phyloP scores from a whole-genome alignment of 2,888 invertebrate species.

The Acanthacorydalis orientalis region DNA sequence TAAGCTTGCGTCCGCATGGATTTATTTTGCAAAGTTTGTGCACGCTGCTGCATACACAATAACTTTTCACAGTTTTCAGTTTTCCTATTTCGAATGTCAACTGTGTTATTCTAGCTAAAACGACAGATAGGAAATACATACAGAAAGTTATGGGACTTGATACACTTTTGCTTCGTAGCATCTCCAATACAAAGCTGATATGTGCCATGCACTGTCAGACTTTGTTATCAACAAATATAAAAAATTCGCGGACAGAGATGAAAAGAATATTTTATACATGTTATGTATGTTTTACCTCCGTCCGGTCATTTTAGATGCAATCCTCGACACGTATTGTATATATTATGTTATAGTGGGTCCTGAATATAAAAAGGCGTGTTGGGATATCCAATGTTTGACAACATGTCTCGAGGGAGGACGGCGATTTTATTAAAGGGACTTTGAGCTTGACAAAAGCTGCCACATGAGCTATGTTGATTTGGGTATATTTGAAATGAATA shows the following conservation, averaged over 20 bases:
- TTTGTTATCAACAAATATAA: too few species aligned
- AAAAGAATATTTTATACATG: too few species aligned
- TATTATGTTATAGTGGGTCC: background rate
- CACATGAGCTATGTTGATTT: background rate
- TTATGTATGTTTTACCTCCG: too few species aligned
- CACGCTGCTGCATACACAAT: too few species aligned
- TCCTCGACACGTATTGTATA: too few species aligned
- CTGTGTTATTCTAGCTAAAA: background rate
- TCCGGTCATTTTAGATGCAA: too few species aligned
- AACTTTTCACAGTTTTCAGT: background rate
- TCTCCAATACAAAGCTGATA: too few species aligned
- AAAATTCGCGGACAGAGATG: too few species aligned
- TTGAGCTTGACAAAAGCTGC: background rate
- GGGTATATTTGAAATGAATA: background rate
- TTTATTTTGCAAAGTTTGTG: too few species aligned
- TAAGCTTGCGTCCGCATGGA: too few species aligned
- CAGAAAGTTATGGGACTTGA: background rate
- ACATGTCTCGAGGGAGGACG: slow-evolving; percentile 18
- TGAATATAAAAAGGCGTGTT: background rate
- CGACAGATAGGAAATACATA: background rate
- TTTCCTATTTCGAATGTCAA: background rate
- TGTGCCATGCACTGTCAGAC: too few species aligned
- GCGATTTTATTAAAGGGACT: slow-evolving; percentile 17
- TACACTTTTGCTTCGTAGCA: background rate
- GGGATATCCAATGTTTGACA: slow-evolving; percentile 19